Evolutionary conservation across 2,113 vertebrate species (phyloP), one percentile per base, ranked within the genome.

Genomic region (Myotis brandtii): DNA sequence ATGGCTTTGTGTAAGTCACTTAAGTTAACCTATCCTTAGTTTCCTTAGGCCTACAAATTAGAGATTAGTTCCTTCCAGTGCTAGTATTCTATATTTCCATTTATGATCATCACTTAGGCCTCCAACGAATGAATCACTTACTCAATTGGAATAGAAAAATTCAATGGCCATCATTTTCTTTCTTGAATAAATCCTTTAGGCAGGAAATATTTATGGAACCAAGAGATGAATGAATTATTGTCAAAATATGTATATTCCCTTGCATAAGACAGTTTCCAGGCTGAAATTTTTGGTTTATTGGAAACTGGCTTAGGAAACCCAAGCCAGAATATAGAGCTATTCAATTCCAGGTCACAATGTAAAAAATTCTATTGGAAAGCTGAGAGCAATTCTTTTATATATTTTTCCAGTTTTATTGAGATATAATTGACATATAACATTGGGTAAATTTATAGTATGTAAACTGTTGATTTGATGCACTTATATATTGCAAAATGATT

Each of bases 121-220:
- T 80, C 52, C 69, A 93, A 37, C 66, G 25, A 97, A 80, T 91
- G 54, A 96, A 75, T 76, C 37, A 77, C 23, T 77, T 59, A 82
- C 23, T 76, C 56, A 82, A 43, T 2, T 91, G 82, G 43, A 91
- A 89, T 9, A 64, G 32, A 95, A 96, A 92, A 73, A 37, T 83
- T 90, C 75, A 95, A 81, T 50, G 40, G 52, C 27, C 5, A 64
- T 91, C 12, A 40, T 52, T 82, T 91, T 92, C 37, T 79, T 91
- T 82, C 64, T 54, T 91, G 79, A 93, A 69, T 93, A 95, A 82
- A 95, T 96, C 62, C 70, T 87, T 92, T 52, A 50, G 37, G 48
- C 16, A 89, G 43, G 46, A 96, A 40, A 73, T 91, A 79, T 54
- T 93, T 93, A 76, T 92, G 40, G 37, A 91, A 5, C 48, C 54